Conservation (phyloP, 2,888 invertebrate genomes). For the Diogma glabrata region DNA sequence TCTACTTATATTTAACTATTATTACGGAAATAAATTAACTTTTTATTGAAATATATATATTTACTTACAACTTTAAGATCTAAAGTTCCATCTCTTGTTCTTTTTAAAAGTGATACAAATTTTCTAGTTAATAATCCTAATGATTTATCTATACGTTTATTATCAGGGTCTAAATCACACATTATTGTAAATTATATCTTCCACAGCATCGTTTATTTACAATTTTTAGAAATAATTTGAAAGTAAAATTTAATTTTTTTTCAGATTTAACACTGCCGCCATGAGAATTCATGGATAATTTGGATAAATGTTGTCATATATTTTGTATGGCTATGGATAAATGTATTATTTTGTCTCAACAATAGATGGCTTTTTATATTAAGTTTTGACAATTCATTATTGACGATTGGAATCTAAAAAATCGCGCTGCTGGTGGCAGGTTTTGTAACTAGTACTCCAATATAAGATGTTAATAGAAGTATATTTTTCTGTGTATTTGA, state of each 20-base stretch:
- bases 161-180: not conserved
- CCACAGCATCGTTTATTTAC: not conserved
- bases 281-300: slow-evolving; percentile 10
- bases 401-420: no score
- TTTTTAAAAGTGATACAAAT: slow-evolving; percentile 32
- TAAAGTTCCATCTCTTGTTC: slow-evolving; percentile 28
- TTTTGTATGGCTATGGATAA: no score
- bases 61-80: slow-evolving; percentile 32
- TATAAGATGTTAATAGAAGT: no score
- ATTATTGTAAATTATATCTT: not conserved
- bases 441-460: no score
- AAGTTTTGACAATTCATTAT: no score
- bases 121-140: slow-evolving; percentile 33
- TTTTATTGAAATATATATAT: not conserved
- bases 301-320: slow-evolving; percentile 5
- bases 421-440: no score
- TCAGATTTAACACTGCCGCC: slow-evolving; percentile 15
- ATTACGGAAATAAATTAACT: not conserved
- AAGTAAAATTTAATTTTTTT: slow-evolving; percentile 1
- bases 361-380: no score
- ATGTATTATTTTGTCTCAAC: no score
- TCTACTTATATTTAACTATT: no score
- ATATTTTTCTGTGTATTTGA: no score
- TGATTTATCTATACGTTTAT: slow-evolving; percentile 30
- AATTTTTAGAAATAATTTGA: not conserved